phyloP scores from a whole-genome alignment of 2,113 vertebrate genomes.

The Melospiza georgiana region DNA sequence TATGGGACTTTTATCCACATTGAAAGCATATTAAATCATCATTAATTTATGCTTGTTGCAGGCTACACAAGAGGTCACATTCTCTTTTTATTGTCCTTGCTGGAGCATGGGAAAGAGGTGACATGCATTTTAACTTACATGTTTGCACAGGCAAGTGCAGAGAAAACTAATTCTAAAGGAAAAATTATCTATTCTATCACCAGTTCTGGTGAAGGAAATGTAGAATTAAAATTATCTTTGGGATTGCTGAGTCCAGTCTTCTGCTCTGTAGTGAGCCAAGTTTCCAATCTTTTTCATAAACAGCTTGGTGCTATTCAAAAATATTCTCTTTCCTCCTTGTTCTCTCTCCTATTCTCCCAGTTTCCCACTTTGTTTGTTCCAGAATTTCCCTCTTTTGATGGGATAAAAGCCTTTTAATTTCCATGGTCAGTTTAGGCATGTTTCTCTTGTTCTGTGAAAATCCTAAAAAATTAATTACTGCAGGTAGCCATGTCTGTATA shows the following conservation, averaged over 20 bases:
- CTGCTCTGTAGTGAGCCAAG: not conserved
- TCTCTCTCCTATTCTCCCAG: not conserved
- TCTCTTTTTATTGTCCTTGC: not conserved
- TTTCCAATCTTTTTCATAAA: not conserved
- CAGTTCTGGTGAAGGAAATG: not conserved
- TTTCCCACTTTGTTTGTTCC: not conserved
- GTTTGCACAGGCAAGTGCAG: not conserved
- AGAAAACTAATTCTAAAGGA: not conserved
- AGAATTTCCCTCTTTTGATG: not conserved
- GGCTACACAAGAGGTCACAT: not conserved
- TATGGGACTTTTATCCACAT: not conserved
- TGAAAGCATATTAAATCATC: not conserved
- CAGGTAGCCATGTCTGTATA: not conserved
- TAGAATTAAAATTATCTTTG: not conserved
- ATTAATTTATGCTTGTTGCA: not conserved
- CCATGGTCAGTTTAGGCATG: not conserved
- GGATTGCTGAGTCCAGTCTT: not conserved
- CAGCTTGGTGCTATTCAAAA: not conserved
- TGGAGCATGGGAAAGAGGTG: not conserved
- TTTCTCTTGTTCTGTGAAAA: not conserved
- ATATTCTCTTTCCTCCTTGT: not conserved
- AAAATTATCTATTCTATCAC: not conserved
- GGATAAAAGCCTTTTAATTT: not conserved
- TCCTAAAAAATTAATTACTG: not conserved
- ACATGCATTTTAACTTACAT: not conserved